Evolutionary conservation across 2,888 invertebrate genomes (phyloP), one percentile per base, ranked within the genome.

Genomic region (Pteria penguin): DNA sequence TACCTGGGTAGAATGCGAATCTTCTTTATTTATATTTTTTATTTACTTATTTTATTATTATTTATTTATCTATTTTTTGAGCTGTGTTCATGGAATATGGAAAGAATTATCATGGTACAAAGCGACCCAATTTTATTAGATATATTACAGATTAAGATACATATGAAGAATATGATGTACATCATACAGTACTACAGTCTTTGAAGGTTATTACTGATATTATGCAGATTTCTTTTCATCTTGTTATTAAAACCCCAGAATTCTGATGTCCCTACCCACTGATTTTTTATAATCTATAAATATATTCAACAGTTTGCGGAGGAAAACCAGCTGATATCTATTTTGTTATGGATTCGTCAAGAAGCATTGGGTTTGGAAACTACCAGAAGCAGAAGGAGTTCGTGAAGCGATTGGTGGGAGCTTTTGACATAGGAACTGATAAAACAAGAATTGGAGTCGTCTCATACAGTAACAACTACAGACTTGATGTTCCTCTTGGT

Each of bases 291-390:
- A 27, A 27, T n/a, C 14, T 31, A 29, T 66, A 52, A 8, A 36
- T 22, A 1, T 65, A 31, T 60, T 55, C 18, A 29, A 22, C 67
- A 85, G 86, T 63, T 29, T 86, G 86, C 72, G 78, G 84, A 24
- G 84, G 88, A 65, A 80, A 82, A 26, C 84, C 87, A 29, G 83
- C 87, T 18, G 82, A 85, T 61, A 66, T 83, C 1, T 79, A 87
- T 78, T 85, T 83, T 68, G 63, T 82, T 14, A 72, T 86, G 58
- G 84, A 84, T 61, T 85, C 86, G 1, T 88, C 88, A 2, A 82
- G 80, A 22, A 88, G 87, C 66, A 87, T 89, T 52, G 80, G 83
- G 60, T 71, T 57, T 2, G 81, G 80, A n/a, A 84, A 89, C 72
- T 89, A 86, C 80, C 77, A 82, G 71, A 81, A 80, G 62, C 86